Evolutionary conservation across 2,113 vertebrate genomes (phyloP), one percentile per base, ranked within the genome.

Genomic region (Hucho hucho): DNA sequence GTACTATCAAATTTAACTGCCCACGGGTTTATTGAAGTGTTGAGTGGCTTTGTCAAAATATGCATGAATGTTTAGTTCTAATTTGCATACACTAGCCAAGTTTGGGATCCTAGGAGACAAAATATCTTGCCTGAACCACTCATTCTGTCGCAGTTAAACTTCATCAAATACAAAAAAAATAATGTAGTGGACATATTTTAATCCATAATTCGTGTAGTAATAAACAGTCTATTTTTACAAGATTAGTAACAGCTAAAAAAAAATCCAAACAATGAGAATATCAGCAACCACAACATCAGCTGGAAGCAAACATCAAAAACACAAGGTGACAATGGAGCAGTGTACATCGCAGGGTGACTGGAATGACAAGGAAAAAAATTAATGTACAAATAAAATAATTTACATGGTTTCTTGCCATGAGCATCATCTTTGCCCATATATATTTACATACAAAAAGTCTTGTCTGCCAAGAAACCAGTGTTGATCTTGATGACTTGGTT

Each of bases 211-310:
- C 77, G 78, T 76, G 64, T 89, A 77, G 82, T 87, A 92, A 88
- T 90, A 88, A 91, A 93, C 78, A 90, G 84, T 76, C 89, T 93
- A 93, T 92, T 83, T 83, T 89, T 92, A 93, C 84, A 93, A 53
- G 79, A 75, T 76, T 59, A 79, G 75, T 81, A 75, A 87, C 79
- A 79, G 80, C 89, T 89, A 87, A 87, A 43, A 11, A 89, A 87
- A 82, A 73, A 72, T 6, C 77, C 22, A 69, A 49, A 81, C 56
- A 66, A 81, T 63, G 59, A 81, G 32, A 77, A 75, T 79, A 73
- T 75, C 58, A 83, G 61, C 75, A 69, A 73, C 43, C 70, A 73
- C 76, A 77, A 81, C 73, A 47, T 64, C 64, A 58, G 76, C 58
- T 71, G 67, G 49, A 75, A 76, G 73, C 70, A 70, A 70, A 79